Evolutionary conservation across 2,888 invertebrate genomes (phyloP).

Genomic region (Luffia ferchaultella): DNA sequence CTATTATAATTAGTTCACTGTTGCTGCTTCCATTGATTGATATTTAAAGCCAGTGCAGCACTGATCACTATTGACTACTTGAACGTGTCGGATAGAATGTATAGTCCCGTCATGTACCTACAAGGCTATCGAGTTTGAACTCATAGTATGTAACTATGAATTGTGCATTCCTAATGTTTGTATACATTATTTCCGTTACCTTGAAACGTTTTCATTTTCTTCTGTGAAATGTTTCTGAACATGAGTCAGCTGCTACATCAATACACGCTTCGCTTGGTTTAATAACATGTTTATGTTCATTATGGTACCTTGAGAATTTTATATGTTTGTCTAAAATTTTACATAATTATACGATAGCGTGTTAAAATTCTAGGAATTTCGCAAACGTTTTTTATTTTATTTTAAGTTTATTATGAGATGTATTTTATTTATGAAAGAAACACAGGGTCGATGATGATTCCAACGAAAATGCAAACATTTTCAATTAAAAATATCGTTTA

Average conservation of each 20-base stretch:
- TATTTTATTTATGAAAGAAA: too few species aligned
- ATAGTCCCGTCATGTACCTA: not conserved
- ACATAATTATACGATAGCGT: too few species aligned
- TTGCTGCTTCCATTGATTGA: too few species aligned
- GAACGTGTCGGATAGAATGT: not conserved
- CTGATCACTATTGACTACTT: not conserved
- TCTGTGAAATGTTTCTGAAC: not conserved
- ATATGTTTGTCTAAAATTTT: not conserved
- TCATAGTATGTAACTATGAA: not conserved
- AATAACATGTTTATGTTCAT: not conserved
- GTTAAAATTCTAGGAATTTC: too few species aligned
- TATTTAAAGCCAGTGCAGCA: not conserved
- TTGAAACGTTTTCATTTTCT: not conserved
- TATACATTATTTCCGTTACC: not conserved
- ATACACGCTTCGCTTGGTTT: not conserved
- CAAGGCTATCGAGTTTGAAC: not conserved
- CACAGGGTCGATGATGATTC: too few species aligned
- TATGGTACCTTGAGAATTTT: not conserved
- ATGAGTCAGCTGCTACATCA: not conserved
- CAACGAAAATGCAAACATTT: too few species aligned
- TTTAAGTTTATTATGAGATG: too few species aligned
- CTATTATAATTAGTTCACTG: too few species aligned
- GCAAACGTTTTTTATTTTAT: too few species aligned
- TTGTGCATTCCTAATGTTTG: not conserved
- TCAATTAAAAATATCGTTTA: too few species aligned